Evolutionary conservation across 2,888 invertebrate species (phyloP).

Genomic region (Podabrus alpinus): DNA sequence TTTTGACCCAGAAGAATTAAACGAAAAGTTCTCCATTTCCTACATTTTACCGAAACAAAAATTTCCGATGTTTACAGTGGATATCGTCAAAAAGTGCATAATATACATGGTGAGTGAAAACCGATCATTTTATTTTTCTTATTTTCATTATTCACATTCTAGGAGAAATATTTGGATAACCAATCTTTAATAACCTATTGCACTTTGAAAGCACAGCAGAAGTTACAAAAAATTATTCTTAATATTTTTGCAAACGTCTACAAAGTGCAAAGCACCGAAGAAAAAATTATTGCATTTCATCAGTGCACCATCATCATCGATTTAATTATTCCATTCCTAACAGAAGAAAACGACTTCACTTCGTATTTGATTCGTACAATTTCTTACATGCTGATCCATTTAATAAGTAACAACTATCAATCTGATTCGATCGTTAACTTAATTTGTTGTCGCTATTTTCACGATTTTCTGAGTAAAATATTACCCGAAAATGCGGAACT

Average conservation of each 20-base stretch:
- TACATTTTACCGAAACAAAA: slow-evolving; percentile 49
- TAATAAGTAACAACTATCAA: slow-evolving; percentile 54
- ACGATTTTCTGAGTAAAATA: slow-evolving; percentile 54
- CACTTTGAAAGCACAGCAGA: slow-evolving; percentile 52
- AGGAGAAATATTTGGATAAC: slow-evolving; percentile 22
- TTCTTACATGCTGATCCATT: slow-evolving; percentile 59
- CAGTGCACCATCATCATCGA: slow-evolving; percentile 61
- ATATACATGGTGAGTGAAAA: not conserved
- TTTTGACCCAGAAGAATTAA: slow-evolving; percentile 52
- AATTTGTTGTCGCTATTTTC: slow-evolving; percentile 53
- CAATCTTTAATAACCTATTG: slow-evolving; percentile 30
- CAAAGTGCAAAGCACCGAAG: slow-evolving; percentile 56
- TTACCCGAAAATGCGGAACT: slow-evolving; percentile 54
- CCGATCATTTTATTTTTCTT: not conserved
- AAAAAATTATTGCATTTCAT: slow-evolving; percentile 61
- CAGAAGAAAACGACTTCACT: slow-evolving; percentile 55
- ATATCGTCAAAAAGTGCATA: slow-evolving; percentile 46
- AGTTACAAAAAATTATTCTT: slow-evolving; percentile 61
- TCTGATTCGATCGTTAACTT: slow-evolving; percentile 47
- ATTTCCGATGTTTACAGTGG: slow-evolving; percentile 55
- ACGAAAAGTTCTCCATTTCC: slow-evolving; percentile 45
- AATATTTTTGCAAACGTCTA: slow-evolving; percentile 58
- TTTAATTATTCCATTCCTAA: slow-evolving; percentile 52
- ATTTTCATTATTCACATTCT: slow-evolving; percentile 13
- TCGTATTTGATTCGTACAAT: slow-evolving; percentile 63